Base-by-base conservation (phyloP, 2,113 vertebrate genomes). In the Carlito syrichta region DNA sequence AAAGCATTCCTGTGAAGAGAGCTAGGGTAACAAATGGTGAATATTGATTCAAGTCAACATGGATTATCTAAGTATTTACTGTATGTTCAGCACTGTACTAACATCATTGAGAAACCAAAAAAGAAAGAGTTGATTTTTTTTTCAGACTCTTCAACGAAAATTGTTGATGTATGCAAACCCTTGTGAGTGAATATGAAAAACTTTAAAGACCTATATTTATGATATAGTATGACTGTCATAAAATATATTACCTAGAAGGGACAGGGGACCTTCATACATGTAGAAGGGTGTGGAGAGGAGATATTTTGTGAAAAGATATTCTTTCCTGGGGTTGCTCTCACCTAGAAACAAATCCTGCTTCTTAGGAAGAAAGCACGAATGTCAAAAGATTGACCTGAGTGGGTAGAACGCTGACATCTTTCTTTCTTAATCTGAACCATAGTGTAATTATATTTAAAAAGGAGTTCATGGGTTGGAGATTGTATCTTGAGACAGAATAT, bases 61-160 rank as follows among this genome's bases (percentile, higher is more conserved):
- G 17, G 13, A 45, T 63, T 94, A 30, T 48, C n/a, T 68, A 54
- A 86, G 43, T 35, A 54, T 35, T 48, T 40, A 27, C 43, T 56
- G 3, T 89, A 11, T 76, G 11, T 23, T 43, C 63, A 71, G 17
- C 13, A 27, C 35, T 63, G 1, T 12, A 7, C 14, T 58, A 93
- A 19, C 2, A 45, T 23, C 8, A 6, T 66, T 50, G 38, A 63
- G 27, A 56, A 27, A 11, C 10, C 11, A 35, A 60, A 96, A 90
- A 13, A 66, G 13, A 82, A 66, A 52, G 20, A 9, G 16, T 38
- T 95, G 14, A 58, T 69, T 86, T 93, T 66, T n/a, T 20, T 92
- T 94, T 94, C 22, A 94, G 43, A 60, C 0, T 73, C 89, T 92
- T 58, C 52, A 86, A 9, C 81, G 22, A 14, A 60, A 56, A 79